Evolutionary conservation across 2,888 invertebrate species (phyloP).

Genomic region (Tridacna gigas): DNA sequence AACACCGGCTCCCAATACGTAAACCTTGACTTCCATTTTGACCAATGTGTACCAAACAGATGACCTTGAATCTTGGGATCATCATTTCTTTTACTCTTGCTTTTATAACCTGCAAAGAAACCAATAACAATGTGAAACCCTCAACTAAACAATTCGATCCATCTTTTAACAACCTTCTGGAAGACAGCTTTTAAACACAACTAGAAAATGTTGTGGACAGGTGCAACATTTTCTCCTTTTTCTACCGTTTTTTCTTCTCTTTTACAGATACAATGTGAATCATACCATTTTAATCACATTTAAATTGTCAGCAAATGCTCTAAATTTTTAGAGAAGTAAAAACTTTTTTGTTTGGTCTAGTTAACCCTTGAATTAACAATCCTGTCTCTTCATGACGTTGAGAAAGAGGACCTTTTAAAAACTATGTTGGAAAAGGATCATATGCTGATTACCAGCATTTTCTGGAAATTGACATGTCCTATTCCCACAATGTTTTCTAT

Average conservation of each 20-base stretch:
- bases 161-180: no score
- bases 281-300: neutral
- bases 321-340: neutral
- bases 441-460: no score
- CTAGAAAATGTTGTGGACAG: no score
- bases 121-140: neutral
- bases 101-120: constrained; percentile 82
- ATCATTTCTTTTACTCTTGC: constrained; percentile 83
- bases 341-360: neutral
- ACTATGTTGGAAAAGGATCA: no score
- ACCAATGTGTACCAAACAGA: constrained; percentile 83
- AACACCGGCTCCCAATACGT: constrained; percentile 82
- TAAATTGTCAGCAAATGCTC: neutral
- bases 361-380: no score
- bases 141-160: no score
- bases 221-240: neutral
- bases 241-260: neutral
- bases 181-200: no score
- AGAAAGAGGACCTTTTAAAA: no score
- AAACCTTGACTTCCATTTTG: constrained; percentile 81
- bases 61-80: constrained; percentile 83
- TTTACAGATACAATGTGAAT: no score
- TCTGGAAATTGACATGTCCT: no score
- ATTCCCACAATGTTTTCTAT: no score
- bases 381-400: no score